Conservation (phyloP, 2,113 vertebrate genomes). For the Opisthocomus hoazin region DNA sequence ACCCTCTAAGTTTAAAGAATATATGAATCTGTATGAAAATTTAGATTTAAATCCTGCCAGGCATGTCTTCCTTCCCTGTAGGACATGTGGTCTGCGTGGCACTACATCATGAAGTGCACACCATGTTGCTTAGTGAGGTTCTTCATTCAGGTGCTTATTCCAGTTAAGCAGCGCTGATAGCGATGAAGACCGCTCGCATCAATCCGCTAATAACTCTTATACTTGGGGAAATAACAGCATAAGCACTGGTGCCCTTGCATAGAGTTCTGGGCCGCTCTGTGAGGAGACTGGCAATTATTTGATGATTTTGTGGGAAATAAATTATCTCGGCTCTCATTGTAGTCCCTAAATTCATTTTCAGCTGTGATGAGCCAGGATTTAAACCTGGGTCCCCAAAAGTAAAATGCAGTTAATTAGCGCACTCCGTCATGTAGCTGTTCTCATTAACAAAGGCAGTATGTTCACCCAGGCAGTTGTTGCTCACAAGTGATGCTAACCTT, state of each 20-base stretch:
- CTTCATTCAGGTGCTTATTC: background rate
- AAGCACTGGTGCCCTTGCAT: background rate
- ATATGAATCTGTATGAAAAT: background rate
- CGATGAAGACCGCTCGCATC: background rate
- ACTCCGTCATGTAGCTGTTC: background rate
- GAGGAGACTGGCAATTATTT: background rate
- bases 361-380: constrained; percentile 20
- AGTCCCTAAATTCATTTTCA: constrained; percentile 32
- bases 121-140: background rate
- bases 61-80: background rate
- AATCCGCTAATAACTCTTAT: background rate
- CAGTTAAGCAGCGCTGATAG: background rate
- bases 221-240: background rate
- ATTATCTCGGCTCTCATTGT: background rate
- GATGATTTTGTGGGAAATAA: constrained; percentile 30
- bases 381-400: constrained; percentile 7
- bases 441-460: background rate
- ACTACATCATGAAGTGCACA: background rate
- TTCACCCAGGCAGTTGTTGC: constrained; percentile 3
- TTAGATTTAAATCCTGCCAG: background rate
- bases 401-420: constrained; percentile 41
- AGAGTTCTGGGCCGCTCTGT: background rate
- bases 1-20: background rate
- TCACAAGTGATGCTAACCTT: constrained; percentile 12
- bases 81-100: background rate